Base-by-base conservation (phyloP, 2,888 invertebrate species). In the Dermolepida albohirtum region DNA sequence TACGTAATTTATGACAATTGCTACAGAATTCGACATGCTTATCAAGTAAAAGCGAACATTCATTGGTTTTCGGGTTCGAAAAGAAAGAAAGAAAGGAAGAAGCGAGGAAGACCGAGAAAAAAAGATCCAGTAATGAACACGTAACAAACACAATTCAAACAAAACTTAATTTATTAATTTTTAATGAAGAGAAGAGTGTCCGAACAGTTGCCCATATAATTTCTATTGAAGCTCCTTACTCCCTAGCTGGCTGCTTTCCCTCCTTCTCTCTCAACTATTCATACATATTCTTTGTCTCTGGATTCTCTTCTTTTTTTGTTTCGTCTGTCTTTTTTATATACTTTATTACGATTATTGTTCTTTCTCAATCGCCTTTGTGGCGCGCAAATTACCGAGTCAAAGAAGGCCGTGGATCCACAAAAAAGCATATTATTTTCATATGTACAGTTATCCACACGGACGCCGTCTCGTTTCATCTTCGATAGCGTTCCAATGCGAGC, bases 81-180 rank as follows among this genome's bases (percentile, higher is more conserved):
- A 34, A 34, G 34, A 34, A 10, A 34, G 29, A 29, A 34, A 34
- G 10, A 34, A 34, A 34, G 6, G 29, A 29, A 29, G 29, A 29
- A 29, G 29, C 29, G n/a, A n/a, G n/a, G n/a, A 29, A 5, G 34
- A 2, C 10, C 34, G 6, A 34, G 34, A 34, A 10, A 34, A 34
- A 34, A 34, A 6, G 34, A 34, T 8, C 34, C 2, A 34, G 34
- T 34, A 34, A 34, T 34, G 34, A 34, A 34, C 34, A 10, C 6
- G 34, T 34, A 34, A 34, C 34, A 34, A 34, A 34, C 34, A 27
- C 51, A 29, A 40, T 16, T 16, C 40, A 54, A 54, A 54, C 54
- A 54, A 54, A 40, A 54, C 40, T 54, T 54, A 54, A 54, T 54
- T 54, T 54, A 54, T 54, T 54, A 54, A 40, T 54, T 54, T 54